Evolutionary conservation across 2,113 vertebrate species (phyloP).

Genomic region (Nothocercus nigrocapillus): DNA sequence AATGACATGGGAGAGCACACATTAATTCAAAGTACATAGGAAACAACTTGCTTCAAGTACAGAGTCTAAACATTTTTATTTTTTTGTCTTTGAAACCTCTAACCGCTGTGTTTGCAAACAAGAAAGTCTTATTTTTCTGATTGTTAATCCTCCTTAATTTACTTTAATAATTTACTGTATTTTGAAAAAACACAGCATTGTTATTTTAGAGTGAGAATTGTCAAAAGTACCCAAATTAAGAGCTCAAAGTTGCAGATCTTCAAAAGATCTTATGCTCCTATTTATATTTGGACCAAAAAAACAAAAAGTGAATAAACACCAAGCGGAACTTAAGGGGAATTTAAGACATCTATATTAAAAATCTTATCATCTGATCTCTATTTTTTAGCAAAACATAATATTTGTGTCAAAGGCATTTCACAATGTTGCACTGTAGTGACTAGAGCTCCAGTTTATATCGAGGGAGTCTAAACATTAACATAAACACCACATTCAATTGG

Average conservation of each 20-base stretch:
- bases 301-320: background rate
- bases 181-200: background rate
- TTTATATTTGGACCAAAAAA: background rate
- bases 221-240: background rate
- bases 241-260: background rate
- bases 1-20: conserved; percentile 70
- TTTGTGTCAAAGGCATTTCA: background rate
- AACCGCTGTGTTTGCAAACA: background rate
- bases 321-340: background rate
- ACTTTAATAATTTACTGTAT: background rate
- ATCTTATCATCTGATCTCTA: conserved; percentile 14
- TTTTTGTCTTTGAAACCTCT: conserved; percentile 40
- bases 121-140: background rate
- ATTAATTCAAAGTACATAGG: conserved; percentile 74
- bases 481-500: background rate
- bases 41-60: conserved; percentile 65
- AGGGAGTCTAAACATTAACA: background rate
- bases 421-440: background rate
- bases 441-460: background rate
- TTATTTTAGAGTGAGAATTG: background rate
- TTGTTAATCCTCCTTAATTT: background rate
- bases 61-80: conserved; percentile 27
- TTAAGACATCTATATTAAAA: background rate
- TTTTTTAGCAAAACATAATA: background rate
- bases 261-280: background rate